Conservation (phyloP, 2,113 vertebrate genomes). For the Toxotes jaculatrix region DNA sequence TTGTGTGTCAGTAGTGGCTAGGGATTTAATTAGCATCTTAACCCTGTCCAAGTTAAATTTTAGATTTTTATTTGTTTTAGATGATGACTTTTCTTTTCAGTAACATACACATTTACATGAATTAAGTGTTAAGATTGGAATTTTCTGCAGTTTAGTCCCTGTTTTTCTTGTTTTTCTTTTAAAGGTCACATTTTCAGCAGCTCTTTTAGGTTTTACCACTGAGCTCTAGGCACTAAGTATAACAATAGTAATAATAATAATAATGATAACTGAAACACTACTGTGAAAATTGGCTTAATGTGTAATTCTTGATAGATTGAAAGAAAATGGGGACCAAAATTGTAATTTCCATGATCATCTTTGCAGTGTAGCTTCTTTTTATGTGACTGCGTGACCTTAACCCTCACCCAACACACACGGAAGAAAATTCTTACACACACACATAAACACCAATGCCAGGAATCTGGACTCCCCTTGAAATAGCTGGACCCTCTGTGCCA, state of each 20-base stretch:
- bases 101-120: neutral
- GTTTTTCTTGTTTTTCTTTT: no score
- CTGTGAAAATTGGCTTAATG: no score
- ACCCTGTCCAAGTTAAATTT: neutral
- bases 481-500: conserved; percentile 61
- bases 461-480: conserved; percentile 72
- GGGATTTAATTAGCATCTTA: neutral
- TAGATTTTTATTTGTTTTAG: neutral
- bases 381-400: conserved; percentile 43
- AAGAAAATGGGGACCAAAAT: neutral
- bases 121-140: no score
- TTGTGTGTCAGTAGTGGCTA: neutral
- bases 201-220: no score
- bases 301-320: no score
- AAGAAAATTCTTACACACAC: conserved; percentile 32
- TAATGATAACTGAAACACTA: neutral
- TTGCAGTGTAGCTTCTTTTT: conserved; percentile 31
- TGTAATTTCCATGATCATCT: neutral
- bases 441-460: conserved; percentile 39
- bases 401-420: conserved; percentile 40
- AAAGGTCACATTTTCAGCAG: no score
- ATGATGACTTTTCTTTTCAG: neutral
- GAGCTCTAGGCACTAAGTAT: neutral
- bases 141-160: no score
- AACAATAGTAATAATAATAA: neutral